Evolutionary conservation across 2,797 vertebrate genomes (phyloP).

Genomic region (Phaenicophaeus curvirostris): DNA sequence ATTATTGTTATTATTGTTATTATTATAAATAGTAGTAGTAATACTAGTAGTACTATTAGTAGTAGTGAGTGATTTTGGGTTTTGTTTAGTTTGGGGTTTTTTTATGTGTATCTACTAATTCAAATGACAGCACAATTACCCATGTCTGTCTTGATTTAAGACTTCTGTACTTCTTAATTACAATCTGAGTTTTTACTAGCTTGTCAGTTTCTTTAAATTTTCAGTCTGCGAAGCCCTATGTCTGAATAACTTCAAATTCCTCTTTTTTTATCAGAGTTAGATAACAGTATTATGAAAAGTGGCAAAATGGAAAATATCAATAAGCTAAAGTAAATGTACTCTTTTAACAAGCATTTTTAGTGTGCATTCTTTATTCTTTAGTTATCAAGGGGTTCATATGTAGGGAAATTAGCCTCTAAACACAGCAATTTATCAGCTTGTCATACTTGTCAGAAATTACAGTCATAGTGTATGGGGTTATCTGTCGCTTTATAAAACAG

Average conservation of each 20-base stretch:
- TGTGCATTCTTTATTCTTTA: not conserved
- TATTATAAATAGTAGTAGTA: no score
- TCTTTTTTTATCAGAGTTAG: not conserved
- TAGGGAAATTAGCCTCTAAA: not conserved
- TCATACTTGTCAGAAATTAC: not conserved
- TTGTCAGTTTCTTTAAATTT: not conserved
- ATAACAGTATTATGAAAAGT: not conserved
- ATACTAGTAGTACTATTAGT: no score
- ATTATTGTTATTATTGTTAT: no score
- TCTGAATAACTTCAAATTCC: not conserved
- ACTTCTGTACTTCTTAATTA: slow-evolving; percentile 18
- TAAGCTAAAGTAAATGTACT: not conserved
- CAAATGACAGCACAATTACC: not conserved
- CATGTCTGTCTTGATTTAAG: not conserved
- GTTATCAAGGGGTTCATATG: not conserved
- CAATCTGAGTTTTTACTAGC: not conserved
- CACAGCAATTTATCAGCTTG: not conserved
- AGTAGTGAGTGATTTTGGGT: not conserved
- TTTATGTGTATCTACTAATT: not conserved
- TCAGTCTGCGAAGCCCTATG: slow-evolving; percentile 11
- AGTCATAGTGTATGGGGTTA: not conserved
- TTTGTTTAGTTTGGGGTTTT: not conserved
- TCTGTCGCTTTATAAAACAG: not conserved
- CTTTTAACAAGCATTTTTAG: not conserved
- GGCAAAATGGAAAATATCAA: not conserved